These are phyloP conservation scores for Rhodeus uyekii DNA, from an alignment of 2,797 vertebrate genomes.

Conservation along the genomic window DNA sequence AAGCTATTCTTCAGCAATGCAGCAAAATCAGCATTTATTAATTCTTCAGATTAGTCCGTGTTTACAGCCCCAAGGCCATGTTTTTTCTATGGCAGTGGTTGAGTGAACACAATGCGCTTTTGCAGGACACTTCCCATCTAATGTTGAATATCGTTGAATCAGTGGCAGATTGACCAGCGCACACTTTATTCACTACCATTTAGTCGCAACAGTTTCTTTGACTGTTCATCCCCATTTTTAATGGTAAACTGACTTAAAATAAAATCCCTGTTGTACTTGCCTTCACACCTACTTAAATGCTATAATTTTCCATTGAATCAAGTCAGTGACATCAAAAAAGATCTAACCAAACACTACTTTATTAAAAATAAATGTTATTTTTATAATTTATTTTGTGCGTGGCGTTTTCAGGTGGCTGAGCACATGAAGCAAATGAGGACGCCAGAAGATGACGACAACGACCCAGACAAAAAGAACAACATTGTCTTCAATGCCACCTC, in stretches of 20 bases:
- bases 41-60: neutral
- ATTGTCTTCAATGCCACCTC: constrained; percentile 93
- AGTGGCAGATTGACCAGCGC: neutral
- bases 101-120: neutral
- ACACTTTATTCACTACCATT: neutral
- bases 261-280: neutral
- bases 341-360: neutral
- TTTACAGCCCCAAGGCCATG: neutral
- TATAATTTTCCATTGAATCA: neutral
- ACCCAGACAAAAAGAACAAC: constrained; percentile 82
- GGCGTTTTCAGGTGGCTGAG: constrained; percentile 66
- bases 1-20: neutral
- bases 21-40: neutral
- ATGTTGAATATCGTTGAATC: neutral
- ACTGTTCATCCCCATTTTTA: neutral
- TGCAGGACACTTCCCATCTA: neutral
- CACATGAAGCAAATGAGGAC: constrained; percentile 52
- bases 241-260: neutral
- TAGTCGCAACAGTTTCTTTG: neutral
- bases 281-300: neutral
- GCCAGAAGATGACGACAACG: constrained; percentile 65
- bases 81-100: neutral
- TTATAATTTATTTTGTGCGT: constrained; percentile 29
- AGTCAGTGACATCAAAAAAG: neutral
- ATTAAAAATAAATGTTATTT: neutral